These are phyloP conservation scores for Galerucella nymphaeae DNA, from an alignment of 2,888 invertebrate species.

Conservation along the genomic window DNA sequence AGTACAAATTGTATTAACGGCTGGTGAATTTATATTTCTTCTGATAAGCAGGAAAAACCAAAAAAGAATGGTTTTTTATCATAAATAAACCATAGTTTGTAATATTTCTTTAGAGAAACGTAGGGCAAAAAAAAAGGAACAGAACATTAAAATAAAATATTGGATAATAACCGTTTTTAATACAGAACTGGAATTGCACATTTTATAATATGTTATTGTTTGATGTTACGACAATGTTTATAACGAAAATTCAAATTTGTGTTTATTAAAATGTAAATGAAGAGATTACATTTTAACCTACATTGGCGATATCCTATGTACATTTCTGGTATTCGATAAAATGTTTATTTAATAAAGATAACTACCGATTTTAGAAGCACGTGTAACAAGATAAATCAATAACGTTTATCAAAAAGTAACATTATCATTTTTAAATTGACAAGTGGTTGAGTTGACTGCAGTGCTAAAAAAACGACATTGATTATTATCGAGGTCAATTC, in stretches of 20 bases:
- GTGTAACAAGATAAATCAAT: conserved; percentile 14
- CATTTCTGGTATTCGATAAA: conserved; percentile 18
- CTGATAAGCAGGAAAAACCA: too few relatives aligned
- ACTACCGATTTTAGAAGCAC: conserved; percentile 15
- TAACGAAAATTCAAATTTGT: not conserved
- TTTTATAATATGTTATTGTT: not conserved
- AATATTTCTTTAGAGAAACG: too few relatives aligned
- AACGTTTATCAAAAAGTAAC: not conserved
- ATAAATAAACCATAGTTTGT: too few relatives aligned
- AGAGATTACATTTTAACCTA: conserved; percentile 22
- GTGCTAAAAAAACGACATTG: not conserved
- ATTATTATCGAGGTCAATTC: too few relatives aligned
- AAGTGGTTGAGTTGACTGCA: not conserved
- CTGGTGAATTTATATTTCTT: too few relatives aligned
- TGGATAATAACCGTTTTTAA: too few relatives aligned
- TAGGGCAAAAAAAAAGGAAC: too few relatives aligned
- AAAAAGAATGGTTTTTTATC: too few relatives aligned
- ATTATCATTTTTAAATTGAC: not conserved
- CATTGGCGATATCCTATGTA: conserved; percentile 20
- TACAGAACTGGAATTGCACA: too few relatives aligned
- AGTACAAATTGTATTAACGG: too few relatives aligned
- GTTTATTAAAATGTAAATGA: not conserved
- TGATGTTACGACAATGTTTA: not conserved
- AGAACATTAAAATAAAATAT: too few relatives aligned
- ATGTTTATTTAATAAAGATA: conserved; percentile 27